Evolutionary conservation across 2,888 invertebrate genomes (phyloP), one percentile per base, ranked within the genome.

Genomic region (Melinaea menophilus): DNA sequence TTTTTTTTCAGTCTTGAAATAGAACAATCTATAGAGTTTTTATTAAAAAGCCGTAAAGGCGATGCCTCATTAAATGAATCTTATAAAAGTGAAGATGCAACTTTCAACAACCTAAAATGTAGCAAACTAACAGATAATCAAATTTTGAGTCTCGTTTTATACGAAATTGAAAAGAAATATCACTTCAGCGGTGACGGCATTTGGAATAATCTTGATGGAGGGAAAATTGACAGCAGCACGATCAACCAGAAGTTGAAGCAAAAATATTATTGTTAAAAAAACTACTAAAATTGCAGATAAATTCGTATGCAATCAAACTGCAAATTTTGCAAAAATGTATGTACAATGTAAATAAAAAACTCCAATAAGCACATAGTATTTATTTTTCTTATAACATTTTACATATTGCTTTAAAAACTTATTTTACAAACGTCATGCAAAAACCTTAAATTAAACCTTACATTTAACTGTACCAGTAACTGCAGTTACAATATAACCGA

Each of bases 141-240:
- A 67, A 82, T 92, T 58, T 80, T 96, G 22, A 93, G 94, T 58
- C 81, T 95, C 41, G 92, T 93, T 59, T 75, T 95, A 55, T 96
- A 96, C 77, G 90, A 93, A 62, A 92, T 96, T 33, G 96, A 96
- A 80, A 92, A 92, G 71, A 92, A 93, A 72, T 92, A 93, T 79
- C 93, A 95, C 79, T 96, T 96, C 74, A 94, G 93, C 12, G 95
- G 95, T 0, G 94, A 95, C 75, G 95, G 94, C 0, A 91, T 96
- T 51, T 95, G 95, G 95, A 69, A 76, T 12, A 75, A 74, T 9
- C 74, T 79, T 12, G 87, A 86, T 22, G 76, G 75, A 0, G 48
- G 68, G 4, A 85, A 74, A 64, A 60, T 67, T 0, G 79, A 81
- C 0, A 59, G 72, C 2, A 72, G 73, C 37, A 61, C 65, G 11